Base-by-base conservation (phyloP, 2,113 vertebrate genomes). In the Oncorhynchus keta region DNA sequence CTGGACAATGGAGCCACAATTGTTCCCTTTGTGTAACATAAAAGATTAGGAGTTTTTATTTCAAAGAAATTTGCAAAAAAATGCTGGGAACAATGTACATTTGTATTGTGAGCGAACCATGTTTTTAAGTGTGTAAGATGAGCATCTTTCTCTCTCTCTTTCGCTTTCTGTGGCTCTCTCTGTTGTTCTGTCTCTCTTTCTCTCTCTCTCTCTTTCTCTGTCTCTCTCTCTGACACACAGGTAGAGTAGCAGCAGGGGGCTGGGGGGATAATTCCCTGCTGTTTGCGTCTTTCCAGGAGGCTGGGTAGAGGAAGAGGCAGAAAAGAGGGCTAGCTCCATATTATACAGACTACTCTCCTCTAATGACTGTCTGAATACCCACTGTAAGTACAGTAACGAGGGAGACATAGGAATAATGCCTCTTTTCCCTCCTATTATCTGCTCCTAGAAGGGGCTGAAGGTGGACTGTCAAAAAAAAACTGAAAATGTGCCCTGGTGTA, bases 181-280 rank as follows among this genome's bases (percentile, higher is more conserved):
- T 45, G 32, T 7, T 35, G 32, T 35, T 45, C 39, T 45, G 0
- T 45, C 39, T 45, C 9, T 45, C 39, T 45, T 2, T 39, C 39
- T 39, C 8, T 39, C 8, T 9, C 35, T 39, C 35, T 9, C 39
- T 45, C 2, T 45, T 8, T 45, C 39, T 39, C 35, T 35, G 8
- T 45, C 39, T 45, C 39, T 39, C 39, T 39, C 39, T 39, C 39
- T 39, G 48, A 28, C 22, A 64, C 48, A 76, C 85, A 87, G 86
- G 81, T 85, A 86, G 84, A 68, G 85, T 70, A 88, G 76, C 88
- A 89, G 88, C 86, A 70, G 89, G 89, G 57, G 65, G 84, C 74
- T 68, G 62, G 74, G 72, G 81, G 81, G 84, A 89, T 90, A 89
- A 89, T 88, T 89, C 89, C 86, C 81, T 86, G 62, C 78, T 85